These are phyloP conservation scores for Paralichthys olivaceus DNA, from an alignment of 2,113 vertebrate species.

Conservation along the genomic window DNA sequence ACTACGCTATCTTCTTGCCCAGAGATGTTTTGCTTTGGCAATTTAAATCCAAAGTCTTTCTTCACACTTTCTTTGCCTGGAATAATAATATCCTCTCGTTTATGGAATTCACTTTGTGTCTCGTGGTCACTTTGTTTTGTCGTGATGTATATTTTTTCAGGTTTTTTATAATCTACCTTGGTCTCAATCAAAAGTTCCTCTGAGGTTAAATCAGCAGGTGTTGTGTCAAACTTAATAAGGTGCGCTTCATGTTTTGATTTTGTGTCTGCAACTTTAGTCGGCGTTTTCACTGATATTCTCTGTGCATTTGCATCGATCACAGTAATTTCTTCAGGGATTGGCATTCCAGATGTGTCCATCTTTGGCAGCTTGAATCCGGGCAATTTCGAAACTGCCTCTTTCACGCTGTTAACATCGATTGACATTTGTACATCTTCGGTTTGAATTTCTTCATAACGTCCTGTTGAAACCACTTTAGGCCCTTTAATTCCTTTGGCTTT, in stretches of 20 bases:
- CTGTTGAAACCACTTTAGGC: constrained; percentile 49
- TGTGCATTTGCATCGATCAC: constrained; percentile 81
- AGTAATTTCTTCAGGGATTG: constrained; percentile 80
- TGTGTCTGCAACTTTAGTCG: constrained; percentile 65
- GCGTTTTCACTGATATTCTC: constrained; percentile 77
- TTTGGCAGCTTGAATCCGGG: constrained; percentile 82
- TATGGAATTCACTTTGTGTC: constrained; percentile 23
- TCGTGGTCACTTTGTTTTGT: constrained; percentile 21
- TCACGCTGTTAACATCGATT: constrained; percentile 82
- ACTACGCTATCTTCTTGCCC: constrained; percentile 28
- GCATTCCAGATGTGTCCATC: constrained; percentile 75
- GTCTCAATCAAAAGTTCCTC: constrained; percentile 59
- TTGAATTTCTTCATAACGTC: constrained; percentile 44
- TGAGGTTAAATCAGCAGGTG: constrained; percentile 41
- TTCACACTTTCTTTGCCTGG: constrained; percentile 38
- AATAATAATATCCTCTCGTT: constrained; percentile 57
- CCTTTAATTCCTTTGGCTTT: constrained; percentile 57
- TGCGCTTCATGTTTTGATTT: constrained; percentile 65
- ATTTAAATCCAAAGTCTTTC: constrained; percentile 29
- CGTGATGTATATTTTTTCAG: constrained; percentile 36
- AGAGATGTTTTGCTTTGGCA: constrained; percentile 53
- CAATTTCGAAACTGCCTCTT: constrained; percentile 81
- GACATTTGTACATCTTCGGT: constrained; percentile 66
- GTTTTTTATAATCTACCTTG: constrained; percentile 39
- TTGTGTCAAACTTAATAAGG: constrained; percentile 37